These are phyloP conservation scores for Macrosteles quadrilineatus DNA, from an alignment of 1,140 invertebrate genomes.

Conservation along the genomic window DNA sequence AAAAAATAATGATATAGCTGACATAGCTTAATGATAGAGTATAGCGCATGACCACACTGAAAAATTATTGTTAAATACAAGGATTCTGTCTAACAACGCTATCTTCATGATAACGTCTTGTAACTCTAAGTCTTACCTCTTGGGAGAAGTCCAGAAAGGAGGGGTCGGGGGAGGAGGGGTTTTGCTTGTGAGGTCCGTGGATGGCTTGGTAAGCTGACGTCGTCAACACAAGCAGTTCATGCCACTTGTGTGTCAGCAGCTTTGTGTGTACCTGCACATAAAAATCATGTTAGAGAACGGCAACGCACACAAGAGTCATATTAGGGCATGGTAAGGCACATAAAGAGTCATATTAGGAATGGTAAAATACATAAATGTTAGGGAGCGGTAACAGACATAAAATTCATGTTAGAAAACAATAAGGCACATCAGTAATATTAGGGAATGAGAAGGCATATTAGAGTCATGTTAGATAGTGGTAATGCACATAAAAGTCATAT, in stretches of 20 bases:
- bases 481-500: no score
- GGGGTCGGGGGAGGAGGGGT: slow-evolving; percentile 52
- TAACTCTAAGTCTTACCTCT: slow-evolving; percentile 70
- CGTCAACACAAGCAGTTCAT: slow-evolving; percentile 91
- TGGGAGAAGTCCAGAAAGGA: slow-evolving; percentile 72
- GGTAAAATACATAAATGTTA: background rate
- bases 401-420: no score
- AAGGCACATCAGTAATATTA: no score
- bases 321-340: background rate
- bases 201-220: slow-evolving; percentile 93
- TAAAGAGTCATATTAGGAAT: background rate
- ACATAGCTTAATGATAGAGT: no score
- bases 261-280: slow-evolving; percentile 72
- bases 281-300: background rate
- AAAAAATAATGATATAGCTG: no score
- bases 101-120: no score
- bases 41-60: no score
- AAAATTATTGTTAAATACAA: no score
- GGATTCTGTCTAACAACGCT: no score
- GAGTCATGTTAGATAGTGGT: no score
- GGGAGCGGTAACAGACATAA: no score
- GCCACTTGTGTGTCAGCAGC: slow-evolving; percentile 96
- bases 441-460: no score
- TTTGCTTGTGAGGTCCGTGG: slow-evolving; percentile 65
- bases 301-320: background rate